A percentile compares a stretch with the other conserved stretches of the same genome.
phyloP scores from a whole-genome alignment of 2,797 vertebrate genomes.

The Schizopygopsis malacanthus region DNA sequence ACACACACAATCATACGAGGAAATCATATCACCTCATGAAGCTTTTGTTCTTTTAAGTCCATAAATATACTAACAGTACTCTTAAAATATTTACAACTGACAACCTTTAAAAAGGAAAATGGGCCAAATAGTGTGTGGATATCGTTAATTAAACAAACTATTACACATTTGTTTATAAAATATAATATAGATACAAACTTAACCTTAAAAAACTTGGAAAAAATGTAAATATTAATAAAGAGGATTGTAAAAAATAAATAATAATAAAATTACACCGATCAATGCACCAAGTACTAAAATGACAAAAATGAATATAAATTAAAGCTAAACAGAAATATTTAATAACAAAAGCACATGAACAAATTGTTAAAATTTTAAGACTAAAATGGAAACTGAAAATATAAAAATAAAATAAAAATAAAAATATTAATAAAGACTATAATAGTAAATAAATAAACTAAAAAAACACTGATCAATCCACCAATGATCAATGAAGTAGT shows the following conservation, averaged over 20 bases:
- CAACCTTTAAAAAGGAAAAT: background rate
- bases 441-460: background rate
- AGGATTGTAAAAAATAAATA: background rate
- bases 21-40: background rate
- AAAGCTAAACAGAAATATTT: background rate
- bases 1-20: background rate
- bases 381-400: background rate
- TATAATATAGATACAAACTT: background rate
- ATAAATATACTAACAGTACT: background rate
- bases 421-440: background rate
- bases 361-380: too few relatives aligned
- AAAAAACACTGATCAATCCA: background rate
- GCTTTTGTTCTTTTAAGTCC: background rate
- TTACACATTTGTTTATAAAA: background rate
- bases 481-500: background rate
- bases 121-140: background rate
- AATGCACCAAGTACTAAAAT: background rate
- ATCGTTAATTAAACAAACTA: background rate
- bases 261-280: background rate
- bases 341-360: too few relatives aligned
- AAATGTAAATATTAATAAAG: background rate
- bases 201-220: background rate
- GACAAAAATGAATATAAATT: background rate
- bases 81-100: background rate
- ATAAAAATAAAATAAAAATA: background rate